Evolutionary conservation across 2,888 invertebrate genomes (phyloP).

Genomic region (Melolontha melolontha): DNA sequence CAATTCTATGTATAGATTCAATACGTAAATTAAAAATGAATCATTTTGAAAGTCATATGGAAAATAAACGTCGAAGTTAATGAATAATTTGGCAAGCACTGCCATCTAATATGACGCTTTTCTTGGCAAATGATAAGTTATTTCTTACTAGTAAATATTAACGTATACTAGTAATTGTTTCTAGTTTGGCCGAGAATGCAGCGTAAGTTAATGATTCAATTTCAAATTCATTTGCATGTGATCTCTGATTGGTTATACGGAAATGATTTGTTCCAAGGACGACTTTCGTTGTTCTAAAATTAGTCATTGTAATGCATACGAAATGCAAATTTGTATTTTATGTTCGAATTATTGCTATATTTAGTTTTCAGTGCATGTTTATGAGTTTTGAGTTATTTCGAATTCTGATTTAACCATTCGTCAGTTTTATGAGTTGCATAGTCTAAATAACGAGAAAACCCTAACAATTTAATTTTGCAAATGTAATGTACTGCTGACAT

Average conservation of each 20-base stretch:
- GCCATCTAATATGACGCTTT: constrained; percentile 5
- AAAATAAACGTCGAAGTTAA: constrained; percentile 27
- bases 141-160: constrained; percentile 36
- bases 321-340: constrained; percentile 14
- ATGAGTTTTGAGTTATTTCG: no score
- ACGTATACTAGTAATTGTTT: constrained; percentile 25
- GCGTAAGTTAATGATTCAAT: constrained; percentile 15
- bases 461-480: no score
- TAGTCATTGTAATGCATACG: constrained; percentile 5
- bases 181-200: constrained; percentile 11
- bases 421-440: no score
- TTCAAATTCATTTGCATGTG: constrained; percentile 28
- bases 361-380: constrained; percentile 7
- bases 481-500: no score
- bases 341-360: constrained; percentile 19
- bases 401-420: no score
- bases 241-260: constrained; percentile 31
- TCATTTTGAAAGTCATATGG: constrained; percentile 25
- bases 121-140: constrained; percentile 28
- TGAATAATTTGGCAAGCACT: constrained; percentile 24
- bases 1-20: constrained; percentile 13
- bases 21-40: constrained; percentile 32
- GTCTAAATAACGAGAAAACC: no score
- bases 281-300: constrained; percentile 17
- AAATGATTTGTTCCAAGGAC: constrained; percentile 26